Evolutionary conservation across 2,888 invertebrate species (phyloP).

Genomic region (Amblyjoppa proteus): DNA sequence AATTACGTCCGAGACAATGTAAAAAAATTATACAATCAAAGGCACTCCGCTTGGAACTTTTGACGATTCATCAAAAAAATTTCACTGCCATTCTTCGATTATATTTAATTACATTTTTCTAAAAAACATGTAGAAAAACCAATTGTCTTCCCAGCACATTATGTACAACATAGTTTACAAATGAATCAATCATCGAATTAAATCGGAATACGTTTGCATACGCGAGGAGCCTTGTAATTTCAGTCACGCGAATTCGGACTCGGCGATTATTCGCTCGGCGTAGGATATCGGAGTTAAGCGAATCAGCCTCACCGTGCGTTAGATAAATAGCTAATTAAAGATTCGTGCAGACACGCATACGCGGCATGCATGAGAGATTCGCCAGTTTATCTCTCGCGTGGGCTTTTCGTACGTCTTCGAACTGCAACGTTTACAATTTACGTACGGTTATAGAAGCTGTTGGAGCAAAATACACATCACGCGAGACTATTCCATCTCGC

Average conservation of each 20-base stretch:
- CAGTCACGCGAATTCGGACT: neutral
- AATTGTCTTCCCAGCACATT: too few relatives aligned
- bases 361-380: neutral
- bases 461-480: constrained; percentile 39
- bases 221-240: too few relatives aligned
- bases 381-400: constrained; percentile 18
- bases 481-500: constrained; percentile 28
- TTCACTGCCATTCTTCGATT: too few relatives aligned
- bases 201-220: too few relatives aligned
- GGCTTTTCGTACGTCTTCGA: constrained; percentile 30
- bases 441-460: constrained; percentile 32
- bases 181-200: too few relatives aligned
- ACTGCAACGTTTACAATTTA: constrained; percentile 35
- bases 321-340: neutral
- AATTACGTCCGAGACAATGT: too few relatives aligned
- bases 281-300: neutral
- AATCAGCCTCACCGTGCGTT: constrained; percentile 9
- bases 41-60: too few relatives aligned
- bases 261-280: neutral
- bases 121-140: too few relatives aligned
- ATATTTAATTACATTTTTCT: too few relatives aligned
- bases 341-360: constrained; percentile 26
- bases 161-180: too few relatives aligned
- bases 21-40: too few relatives aligned
- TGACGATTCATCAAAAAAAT: too few relatives aligned